Evolutionary conservation across 2,797 vertebrate species (phyloP).

Genomic region (Scleropages formosus): DNA sequence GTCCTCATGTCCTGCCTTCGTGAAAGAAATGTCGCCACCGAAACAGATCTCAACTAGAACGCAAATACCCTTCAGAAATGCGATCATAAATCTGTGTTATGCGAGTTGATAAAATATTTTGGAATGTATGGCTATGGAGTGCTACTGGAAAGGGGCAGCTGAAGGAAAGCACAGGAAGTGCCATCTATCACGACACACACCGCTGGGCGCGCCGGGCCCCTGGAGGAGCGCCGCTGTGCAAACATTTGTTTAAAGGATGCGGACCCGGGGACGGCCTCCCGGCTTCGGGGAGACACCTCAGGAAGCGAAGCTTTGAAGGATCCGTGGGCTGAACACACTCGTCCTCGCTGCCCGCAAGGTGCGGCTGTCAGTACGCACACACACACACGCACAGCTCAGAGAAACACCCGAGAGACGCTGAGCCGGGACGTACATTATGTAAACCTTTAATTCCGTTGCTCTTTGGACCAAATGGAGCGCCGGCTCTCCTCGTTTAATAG

Average conservation of each 20-base stretch:
- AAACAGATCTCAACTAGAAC: too few species aligned
- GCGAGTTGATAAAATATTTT: background rate
- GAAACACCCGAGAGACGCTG: constrained; percentile 60
- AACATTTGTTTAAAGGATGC: constrained; percentile 30
- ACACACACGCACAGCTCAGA: constrained; percentile 19
- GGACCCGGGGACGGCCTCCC: constrained; percentile 6
- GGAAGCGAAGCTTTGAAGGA: constrained; percentile 16
- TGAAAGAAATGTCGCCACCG: too few species aligned
- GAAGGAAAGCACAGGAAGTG: constrained; percentile 26
- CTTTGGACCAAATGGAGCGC: background rate
- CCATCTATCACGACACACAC: background rate
- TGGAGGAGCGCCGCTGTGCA: constrained; percentile 1
- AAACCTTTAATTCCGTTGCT: background rate
- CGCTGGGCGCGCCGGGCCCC: constrained; percentile 22
- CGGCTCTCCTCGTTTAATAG: constrained; percentile 8
- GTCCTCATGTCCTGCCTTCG: too few species aligned
- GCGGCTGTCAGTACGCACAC: background rate
- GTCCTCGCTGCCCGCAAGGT: background rate
- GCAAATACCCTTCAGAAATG: too few species aligned
- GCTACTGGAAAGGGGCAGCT: too few species aligned
- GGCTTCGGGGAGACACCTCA: background rate
- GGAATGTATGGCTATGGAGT: background rate
- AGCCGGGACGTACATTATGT: constrained; percentile 53
- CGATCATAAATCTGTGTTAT: background rate
- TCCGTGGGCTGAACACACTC: constrained; percentile 8